Evolutionary conservation across 2,888 invertebrate genomes (phyloP).

Genomic region (Drosophila borborema): DNA sequence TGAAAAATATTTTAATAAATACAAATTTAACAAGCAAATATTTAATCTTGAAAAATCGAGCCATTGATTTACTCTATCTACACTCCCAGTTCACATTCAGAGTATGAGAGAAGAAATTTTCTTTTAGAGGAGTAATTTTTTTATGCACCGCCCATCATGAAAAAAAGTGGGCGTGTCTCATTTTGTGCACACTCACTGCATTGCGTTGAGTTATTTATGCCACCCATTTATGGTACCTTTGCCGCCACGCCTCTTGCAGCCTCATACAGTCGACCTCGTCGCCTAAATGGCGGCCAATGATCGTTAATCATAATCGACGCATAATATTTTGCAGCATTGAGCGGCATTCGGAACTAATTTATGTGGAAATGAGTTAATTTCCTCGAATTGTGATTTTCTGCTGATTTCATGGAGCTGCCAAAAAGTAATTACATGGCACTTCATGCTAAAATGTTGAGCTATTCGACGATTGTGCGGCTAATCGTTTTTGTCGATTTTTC

Average conservation of each 20-base stretch:
- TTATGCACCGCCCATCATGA: conserved; percentile 1
- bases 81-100: neutral
- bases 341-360: conserved; percentile 78
- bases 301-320: conserved; percentile 84
- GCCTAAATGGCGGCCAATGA: conserved; percentile 50
- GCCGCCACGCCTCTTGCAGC: neutral
- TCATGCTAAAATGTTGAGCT: conserved; percentile 32
- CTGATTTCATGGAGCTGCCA: conserved; percentile 68
- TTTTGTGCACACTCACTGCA: conserved; percentile 55
- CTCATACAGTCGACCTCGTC: neutral
- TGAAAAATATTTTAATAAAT: too few species aligned
- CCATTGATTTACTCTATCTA: neutral
- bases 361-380: conserved; percentile 83
- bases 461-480: conserved; percentile 42
- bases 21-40: too few species aligned
- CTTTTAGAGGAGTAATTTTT: conserved; percentile 22
- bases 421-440: conserved; percentile 69
- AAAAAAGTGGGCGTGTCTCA: conserved; percentile 19
- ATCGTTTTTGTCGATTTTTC: conserved; percentile 47
- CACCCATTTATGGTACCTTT: neutral
- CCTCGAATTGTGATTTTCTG: conserved; percentile 77
- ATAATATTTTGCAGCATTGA: conserved; percentile 66
- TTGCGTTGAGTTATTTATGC: conserved; percentile 53
- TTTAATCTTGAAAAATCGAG: too few species aligned
- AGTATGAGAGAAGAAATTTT: conserved; percentile 16